These are phyloP conservation scores for Otolemur crassicaudatus DNA, from an alignment of 2,797 vertebrate genomes.

Conservation along the genomic window DNA sequence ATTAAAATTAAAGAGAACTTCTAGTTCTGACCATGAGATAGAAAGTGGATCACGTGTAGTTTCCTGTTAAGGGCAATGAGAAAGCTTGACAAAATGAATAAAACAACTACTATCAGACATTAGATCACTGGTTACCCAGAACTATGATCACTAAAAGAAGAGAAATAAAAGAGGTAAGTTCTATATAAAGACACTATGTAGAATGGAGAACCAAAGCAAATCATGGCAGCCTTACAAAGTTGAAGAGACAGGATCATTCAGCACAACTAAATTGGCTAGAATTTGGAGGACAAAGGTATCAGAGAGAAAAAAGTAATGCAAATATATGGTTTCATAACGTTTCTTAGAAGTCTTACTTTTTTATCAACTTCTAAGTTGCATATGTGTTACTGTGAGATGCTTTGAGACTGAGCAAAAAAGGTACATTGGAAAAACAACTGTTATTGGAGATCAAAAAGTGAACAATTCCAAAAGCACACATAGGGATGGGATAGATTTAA, in stretches of 20 bases:
- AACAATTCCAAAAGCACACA: neutral
- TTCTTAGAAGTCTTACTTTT: neutral
- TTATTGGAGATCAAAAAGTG: neutral
- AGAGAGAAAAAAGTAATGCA: neutral
- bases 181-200: neutral
- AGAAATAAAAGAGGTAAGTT: neutral
- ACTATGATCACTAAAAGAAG: neutral
- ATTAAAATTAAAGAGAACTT: slow-evolving; percentile 13
- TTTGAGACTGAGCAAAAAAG: neutral
- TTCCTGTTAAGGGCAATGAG: neutral
- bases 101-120: slow-evolving; percentile 37
- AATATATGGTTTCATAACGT: neutral
- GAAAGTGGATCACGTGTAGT: neutral
- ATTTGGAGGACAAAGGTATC: neutral
- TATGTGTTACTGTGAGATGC: neutral
- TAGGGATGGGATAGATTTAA: neutral
- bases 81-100: neutral
- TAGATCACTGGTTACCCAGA: neutral
- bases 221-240: neutral
- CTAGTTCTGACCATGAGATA: neutral
- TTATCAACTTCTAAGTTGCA: neutral
- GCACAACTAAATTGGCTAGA: neutral
- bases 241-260: neutral
- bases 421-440: neutral
- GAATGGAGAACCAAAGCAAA: neutral